phyloP scores from a whole-genome alignment of 2,113 vertebrate genomes.

The Verasper variegatus region DNA sequence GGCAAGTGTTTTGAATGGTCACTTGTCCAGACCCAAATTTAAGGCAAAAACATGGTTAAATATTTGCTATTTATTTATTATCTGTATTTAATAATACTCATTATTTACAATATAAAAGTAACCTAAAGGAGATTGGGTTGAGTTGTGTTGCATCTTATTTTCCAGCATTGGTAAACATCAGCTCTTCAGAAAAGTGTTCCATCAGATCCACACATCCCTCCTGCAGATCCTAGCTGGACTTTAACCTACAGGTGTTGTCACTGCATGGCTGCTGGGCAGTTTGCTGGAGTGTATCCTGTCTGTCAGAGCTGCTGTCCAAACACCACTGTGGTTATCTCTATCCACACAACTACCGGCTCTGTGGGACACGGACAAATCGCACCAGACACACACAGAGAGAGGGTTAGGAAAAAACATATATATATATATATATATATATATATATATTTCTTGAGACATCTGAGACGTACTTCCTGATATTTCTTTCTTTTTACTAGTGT shows the following conservation, averaged over 20 bases:
- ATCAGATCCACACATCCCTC: too few relatives aligned
- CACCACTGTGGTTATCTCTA: slow-evolving; percentile 1
- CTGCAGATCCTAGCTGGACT: background rate
- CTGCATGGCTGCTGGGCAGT: background rate
- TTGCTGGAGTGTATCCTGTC: background rate
- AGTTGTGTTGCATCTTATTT: too few relatives aligned
- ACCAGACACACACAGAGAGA: background rate
- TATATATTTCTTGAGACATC: background rate
- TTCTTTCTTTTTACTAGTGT: background rate
- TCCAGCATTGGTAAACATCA: too few relatives aligned
- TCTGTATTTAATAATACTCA: too few relatives aligned
- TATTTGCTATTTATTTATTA: too few relatives aligned
- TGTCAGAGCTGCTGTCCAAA: background rate
- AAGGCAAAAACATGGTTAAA: too few relatives aligned
- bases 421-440: too few relatives aligned
- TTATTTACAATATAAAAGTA: too few relatives aligned
- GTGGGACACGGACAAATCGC: background rate
- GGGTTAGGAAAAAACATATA: background rate
- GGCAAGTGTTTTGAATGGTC: background rate
- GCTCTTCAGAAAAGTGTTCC: too few relatives aligned
- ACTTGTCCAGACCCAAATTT: background rate
- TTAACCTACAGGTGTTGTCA: slow-evolving; percentile 39
- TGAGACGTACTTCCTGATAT: background rate
- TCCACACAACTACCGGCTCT: background rate
- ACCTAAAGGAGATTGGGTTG: too few relatives aligned